Base-by-base conservation (phyloP, 1,140 invertebrate species). In the Calephelis nemesis region DNA sequence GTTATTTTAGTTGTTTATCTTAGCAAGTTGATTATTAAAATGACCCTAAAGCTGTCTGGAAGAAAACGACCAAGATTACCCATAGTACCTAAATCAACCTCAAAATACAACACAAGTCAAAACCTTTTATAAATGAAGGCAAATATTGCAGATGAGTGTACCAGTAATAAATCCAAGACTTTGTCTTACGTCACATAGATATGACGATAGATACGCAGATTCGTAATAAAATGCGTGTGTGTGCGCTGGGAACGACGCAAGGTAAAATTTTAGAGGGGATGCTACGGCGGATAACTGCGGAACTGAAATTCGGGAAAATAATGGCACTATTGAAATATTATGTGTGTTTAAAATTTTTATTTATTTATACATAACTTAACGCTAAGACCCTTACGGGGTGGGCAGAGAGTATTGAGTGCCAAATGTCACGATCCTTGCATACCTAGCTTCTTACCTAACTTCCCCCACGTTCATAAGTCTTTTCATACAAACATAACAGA, bases 181-280 rank as follows among this genome's bases (percentile, higher is more conserved):
- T 72, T 71, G 50, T 71, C 62, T 74, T 62, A 47, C 50, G 67
- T 52, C 67, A 70, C n/a, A 72, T 71, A 67, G 47, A 74, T 66
- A 66, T 58, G 67, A 69, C 70, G 70, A 74, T 74, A 74, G 74
- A 78, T 76, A 75, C 74, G 76, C 68, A 67, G 67, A 66, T 75
- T 73, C 62, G 76, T 73, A 74, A 82, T 82, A 80, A 66, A 66
- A 66, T 77, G 75, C 77, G 77, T 77, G 72, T 72, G 76, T 79
- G 74, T 71, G 76, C 73, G 74, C 72, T 71, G 70, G 74, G 74
- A 80, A 75, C 71, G 75, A 82, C 76, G 75, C 74, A 83, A 85
- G 79, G 81, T 85, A 85, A 85, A 85, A 87, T 84, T 85, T 81
- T 77, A 78, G 79, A 80, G 78, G 72, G 62, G 47, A 13, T 40